Evolutionary conservation across 2,797 vertebrate genomes (phyloP).

Genomic region (Clarias laeviceps): DNA sequence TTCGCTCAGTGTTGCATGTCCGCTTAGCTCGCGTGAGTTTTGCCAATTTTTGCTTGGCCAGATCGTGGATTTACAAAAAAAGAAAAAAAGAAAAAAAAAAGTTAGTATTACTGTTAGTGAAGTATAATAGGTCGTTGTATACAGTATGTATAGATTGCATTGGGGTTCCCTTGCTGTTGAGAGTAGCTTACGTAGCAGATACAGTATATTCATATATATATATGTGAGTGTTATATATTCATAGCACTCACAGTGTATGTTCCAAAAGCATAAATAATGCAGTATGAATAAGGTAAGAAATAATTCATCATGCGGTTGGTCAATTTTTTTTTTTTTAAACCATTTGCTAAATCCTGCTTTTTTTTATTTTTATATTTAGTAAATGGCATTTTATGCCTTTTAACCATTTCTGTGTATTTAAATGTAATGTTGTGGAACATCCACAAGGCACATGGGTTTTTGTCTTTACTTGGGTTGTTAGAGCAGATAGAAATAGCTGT

Average conservation of each 20-base stretch:
- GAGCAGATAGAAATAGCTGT: neutral
- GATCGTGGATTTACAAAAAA: no score
- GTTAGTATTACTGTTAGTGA: neutral
- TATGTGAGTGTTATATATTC: no score
- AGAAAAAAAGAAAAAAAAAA: no score
- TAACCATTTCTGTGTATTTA: no score
- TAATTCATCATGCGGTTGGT: neutral
- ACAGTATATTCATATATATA: no score
- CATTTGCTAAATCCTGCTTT: neutral
- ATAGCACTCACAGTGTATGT: neutral
- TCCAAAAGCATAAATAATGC: neutral
- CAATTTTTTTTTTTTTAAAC: neutral
- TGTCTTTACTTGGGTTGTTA: neutral
- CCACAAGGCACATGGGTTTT: neutral
- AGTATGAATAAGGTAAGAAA: neutral
- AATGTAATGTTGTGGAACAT: neutral
- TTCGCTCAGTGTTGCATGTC: neutral
- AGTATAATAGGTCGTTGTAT: neutral
- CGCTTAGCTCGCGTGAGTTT: neutral
- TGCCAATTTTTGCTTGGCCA: conserved; percentile 8
- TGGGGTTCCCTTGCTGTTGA: neutral
- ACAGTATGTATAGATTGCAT: neutral
- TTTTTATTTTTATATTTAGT: neutral
- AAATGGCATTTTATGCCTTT: neutral
- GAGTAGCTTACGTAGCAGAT: neutral